Percentiles rank a stretch among this genome's conserved stretches.
Conservation (phyloP, 2,888 invertebrate genomes). For the Drosophila histrio region DNA sequence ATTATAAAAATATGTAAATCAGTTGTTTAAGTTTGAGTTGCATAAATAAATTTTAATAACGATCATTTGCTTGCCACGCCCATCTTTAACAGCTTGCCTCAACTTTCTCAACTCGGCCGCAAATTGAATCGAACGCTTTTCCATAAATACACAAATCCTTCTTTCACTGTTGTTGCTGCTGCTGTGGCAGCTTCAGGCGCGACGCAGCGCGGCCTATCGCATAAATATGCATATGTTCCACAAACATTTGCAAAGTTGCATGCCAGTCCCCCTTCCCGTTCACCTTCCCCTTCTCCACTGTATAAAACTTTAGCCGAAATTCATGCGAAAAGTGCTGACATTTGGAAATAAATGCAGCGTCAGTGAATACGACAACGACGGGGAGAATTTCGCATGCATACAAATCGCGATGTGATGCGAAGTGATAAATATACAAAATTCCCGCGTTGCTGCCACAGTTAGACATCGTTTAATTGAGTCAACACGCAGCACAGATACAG, state of each 20-base stretch:
- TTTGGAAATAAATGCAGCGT: constrained; percentile 71
- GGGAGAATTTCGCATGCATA: constrained; percentile 59
- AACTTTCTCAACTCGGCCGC: background rate
- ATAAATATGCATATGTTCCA: constrained; percentile 66
- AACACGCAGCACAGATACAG: constrained; percentile 39
- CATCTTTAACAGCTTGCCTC: constrained; percentile 1
- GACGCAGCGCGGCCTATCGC: constrained; percentile 49
- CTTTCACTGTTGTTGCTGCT: background rate
- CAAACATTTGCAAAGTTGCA: constrained; percentile 67
- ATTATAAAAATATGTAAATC: too few species aligned
- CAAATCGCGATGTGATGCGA: constrained; percentile 50
- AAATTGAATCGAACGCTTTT: constrained; percentile 29
- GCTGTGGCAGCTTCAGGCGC: constrained; percentile 7
- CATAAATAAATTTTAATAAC: too few species aligned
- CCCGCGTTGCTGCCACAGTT: constrained; percentile 44
- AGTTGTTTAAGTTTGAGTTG: too few species aligned
- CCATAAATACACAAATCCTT: constrained; percentile 25
- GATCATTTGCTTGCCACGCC: constrained; percentile 28
- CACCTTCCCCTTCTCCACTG: background rate
- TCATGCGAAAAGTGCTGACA: constrained; percentile 72
- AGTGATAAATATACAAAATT: constrained; percentile 67
- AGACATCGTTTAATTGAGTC: constrained; percentile 74
- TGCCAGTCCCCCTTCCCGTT: background rate
- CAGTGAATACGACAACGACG: constrained; percentile 40
- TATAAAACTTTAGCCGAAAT: constrained; percentile 51